Evolutionary conservation across 1,140 invertebrate species (phyloP).

Genomic region (Drosophila simulans): DNA sequence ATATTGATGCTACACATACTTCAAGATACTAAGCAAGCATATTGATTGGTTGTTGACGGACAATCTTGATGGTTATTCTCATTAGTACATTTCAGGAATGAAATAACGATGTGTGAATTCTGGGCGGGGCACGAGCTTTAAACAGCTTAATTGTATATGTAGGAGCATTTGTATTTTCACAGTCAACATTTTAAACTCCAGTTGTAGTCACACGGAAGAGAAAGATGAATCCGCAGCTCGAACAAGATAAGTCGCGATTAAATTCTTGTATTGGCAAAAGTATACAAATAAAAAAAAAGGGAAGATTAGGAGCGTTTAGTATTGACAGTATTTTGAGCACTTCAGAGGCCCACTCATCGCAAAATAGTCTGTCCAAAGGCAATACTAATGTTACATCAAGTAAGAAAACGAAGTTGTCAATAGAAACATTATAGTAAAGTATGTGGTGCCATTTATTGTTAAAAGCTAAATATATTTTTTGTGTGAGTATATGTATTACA

Average conservation of each 20-base stretch:
- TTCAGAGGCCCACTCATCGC: not conserved
- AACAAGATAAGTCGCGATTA: not conserved
- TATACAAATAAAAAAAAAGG: not conserved
- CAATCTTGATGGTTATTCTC: slow-evolving; percentile 1
- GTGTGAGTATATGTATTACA: too few relatives aligned
- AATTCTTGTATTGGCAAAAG: not conserved
- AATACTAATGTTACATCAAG: not conserved
- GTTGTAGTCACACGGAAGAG: not conserved
- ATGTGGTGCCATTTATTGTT: too few relatives aligned
- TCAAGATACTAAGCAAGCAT: slow-evolving; percentile 9
- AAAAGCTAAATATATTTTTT: too few relatives aligned
- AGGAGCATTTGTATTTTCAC: not conserved
- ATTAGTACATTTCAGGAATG: slow-evolving; percentile 11
- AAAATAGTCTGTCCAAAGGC: not conserved
- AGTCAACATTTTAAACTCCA: not conserved
- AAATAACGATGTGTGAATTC: slow-evolving; percentile 14
- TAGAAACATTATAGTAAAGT: too few relatives aligned
- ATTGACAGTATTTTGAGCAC: slow-evolving; percentile 1
- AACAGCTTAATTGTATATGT: not conserved
- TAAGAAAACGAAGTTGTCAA: not conserved
- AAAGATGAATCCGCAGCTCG: slow-evolving; percentile 1
- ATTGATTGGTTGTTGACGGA: slow-evolving; percentile 16
- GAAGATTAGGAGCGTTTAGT: not conserved
- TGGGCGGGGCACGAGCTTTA: slow-evolving; percentile 1
- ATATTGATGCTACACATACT: not conserved